Percentiles rank a stretch among this genome's conserved stretches.
These are phyloP conservation scores for Himantopus leucocephalus DNA, from an alignment of 2,113 vertebrate genomes.

Conservation along the genomic window DNA sequence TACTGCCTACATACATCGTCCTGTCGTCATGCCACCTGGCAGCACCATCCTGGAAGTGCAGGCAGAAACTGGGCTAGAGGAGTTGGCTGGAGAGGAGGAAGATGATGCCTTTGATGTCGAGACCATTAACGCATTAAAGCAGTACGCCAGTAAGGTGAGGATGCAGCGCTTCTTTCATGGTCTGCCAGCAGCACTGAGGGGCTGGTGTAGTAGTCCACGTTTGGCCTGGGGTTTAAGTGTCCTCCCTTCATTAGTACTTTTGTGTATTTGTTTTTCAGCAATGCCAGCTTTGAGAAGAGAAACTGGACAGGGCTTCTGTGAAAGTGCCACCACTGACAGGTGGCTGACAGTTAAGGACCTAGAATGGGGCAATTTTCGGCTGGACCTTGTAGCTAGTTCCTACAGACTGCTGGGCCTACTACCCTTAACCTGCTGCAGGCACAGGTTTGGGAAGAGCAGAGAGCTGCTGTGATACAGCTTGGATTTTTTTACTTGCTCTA, in stretches of 20 bases:
- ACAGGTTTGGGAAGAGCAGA: not conserved
- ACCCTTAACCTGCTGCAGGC: not conserved
- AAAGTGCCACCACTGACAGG: not conserved
- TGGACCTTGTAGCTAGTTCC: not conserved
- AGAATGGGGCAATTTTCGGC: not conserved
- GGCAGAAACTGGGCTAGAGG: conserved; percentile 67
- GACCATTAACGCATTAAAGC: conserved; percentile 70
- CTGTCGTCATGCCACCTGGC: conserved; percentile 56
- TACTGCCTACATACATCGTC: conserved; percentile 80
- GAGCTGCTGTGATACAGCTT: not conserved
- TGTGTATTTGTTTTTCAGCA: not conserved
- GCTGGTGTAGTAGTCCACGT: not conserved
- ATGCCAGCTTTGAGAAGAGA: not conserved
- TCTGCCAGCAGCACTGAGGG: not conserved
- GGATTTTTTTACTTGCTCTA: not conserved
- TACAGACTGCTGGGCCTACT: not conserved
- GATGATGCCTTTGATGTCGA: conserved; percentile 59
- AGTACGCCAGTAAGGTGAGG: conserved; percentile 74
- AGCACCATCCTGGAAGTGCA: conserved; percentile 74
- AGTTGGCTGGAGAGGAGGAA: conserved; percentile 61
- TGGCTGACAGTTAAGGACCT: not conserved
- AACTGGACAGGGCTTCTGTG: not conserved
- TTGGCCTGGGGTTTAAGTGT: not conserved
- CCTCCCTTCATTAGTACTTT: not conserved
- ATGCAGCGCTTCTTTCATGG: not conserved